phyloP scores from a whole-genome alignment of 2,113 vertebrate species.

The Sinocyclocheilus anshuiensis region DNA sequence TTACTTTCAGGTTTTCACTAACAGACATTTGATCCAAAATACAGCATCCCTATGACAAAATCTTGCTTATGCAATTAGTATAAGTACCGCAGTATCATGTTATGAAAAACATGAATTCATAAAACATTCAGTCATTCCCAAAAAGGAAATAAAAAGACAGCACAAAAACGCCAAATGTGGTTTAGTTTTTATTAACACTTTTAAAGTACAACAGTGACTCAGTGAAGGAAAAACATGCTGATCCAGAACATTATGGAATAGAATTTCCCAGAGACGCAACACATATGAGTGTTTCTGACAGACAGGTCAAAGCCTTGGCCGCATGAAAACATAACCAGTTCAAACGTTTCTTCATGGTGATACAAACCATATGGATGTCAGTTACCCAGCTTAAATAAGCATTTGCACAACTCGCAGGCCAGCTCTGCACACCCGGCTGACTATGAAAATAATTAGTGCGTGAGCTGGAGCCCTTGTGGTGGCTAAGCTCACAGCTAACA shows the following conservation, averaged over 20 bases:
- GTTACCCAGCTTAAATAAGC: conserved; percentile 64
- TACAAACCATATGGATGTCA: conserved; percentile 64
- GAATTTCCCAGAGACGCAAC: conserved; percentile 21
- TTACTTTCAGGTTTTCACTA: neutral
- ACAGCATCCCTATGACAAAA: neutral
- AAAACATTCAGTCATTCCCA: neutral
- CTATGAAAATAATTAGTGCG: conserved; percentile 64
- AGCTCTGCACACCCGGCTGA: conserved; percentile 58
- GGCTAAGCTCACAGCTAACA: conserved; percentile 51
- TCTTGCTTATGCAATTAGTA: neutral
- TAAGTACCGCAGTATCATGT: neutral
- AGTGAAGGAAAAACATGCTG: conserved; percentile 16
- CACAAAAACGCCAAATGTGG: neutral
- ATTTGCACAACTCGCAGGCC: conserved; percentile 63
- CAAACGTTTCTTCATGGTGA: conserved; percentile 60
- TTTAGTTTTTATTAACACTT: conserved; percentile 22
- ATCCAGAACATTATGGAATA: conserved; percentile 35
- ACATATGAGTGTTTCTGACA: conserved; percentile 51
- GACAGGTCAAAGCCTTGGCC: conserved; percentile 53
- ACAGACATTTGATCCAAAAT: neutral
- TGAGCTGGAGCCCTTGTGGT: conserved; percentile 44
- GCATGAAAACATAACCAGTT: conserved; percentile 56
- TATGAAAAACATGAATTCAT: neutral
- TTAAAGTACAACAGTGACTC: conserved; percentile 29
- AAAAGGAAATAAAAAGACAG: neutral